Evolutionary conservation across 2,888 invertebrate genomes (phyloP).

Genomic region (Hedya salicella): DNA sequence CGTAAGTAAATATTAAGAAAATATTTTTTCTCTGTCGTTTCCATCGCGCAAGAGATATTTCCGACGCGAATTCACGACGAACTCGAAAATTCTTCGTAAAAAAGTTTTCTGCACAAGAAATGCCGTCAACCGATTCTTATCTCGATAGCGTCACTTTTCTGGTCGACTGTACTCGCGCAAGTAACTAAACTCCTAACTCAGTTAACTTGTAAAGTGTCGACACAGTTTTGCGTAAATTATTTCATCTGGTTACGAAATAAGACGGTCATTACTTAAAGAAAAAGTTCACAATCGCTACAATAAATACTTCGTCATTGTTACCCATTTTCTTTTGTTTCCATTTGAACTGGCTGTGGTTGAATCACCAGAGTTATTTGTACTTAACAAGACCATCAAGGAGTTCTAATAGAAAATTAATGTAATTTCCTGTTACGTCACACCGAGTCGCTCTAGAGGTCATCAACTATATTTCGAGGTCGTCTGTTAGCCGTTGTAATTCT

Average conservation of each 20-base stretch:
- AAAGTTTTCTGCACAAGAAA: conserved; percentile 38
- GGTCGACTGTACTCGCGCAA: conserved; percentile 27
- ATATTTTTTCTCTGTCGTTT: conserved; percentile 35
- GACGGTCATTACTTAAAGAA: conserved; percentile 28
- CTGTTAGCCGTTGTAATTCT: conserved; percentile 25
- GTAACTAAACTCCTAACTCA: conserved; percentile 32
- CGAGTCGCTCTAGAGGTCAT: conserved; percentile 30
- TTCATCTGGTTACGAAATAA: conserved; percentile 34
- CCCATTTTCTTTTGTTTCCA: conserved; percentile 25
- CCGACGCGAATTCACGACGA: conserved; percentile 26
- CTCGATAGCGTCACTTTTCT: conserved; percentile 32
- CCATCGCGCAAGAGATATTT: conserved; percentile 27
- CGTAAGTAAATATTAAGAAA: conserved; percentile 41
- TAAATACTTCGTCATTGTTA: conserved; percentile 17
- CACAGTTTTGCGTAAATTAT: conserved; percentile 36
- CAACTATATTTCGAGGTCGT: conserved; percentile 35
- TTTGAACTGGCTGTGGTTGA: conserved; percentile 17
- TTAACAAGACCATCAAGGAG: conserved; percentile 30
- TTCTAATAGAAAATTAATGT: conserved; percentile 37
- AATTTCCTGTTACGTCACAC: conserved; percentile 37
- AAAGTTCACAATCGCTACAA: conserved; percentile 24
- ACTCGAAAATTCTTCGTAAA: conserved; percentile 33
- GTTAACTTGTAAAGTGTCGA: conserved; percentile 33
- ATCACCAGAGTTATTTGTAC: conserved; percentile 34
- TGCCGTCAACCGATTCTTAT: conserved; percentile 36